Evolutionary conservation across 2,888 invertebrate species (phyloP).

Genomic region (Prenolepis imparis): DNA sequence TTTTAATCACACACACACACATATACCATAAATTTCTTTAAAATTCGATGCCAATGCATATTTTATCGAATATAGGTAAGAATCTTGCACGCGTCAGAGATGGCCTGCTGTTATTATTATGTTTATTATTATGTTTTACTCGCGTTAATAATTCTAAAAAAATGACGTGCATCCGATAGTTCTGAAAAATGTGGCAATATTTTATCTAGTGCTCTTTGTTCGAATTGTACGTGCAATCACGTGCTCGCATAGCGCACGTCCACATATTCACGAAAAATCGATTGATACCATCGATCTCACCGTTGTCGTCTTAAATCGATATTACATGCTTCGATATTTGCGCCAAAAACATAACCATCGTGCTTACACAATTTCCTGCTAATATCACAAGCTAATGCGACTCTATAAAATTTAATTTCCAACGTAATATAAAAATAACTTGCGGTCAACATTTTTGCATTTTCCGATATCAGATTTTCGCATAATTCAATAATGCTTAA

Average conservation of each 20-base stretch:
- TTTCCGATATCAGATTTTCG: conserved; percentile 27
- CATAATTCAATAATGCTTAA: conserved; percentile 34
- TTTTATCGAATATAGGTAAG: conserved; percentile 8
- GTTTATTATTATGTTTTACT: too few species aligned
- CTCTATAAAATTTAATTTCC: conserved; percentile 25
- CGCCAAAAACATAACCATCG: background rate
- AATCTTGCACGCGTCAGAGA: background rate
- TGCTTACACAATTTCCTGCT: background rate
- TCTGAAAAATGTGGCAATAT: conserved; percentile 9
- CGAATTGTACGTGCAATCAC: conserved; percentile 21
- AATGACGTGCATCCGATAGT: background rate
- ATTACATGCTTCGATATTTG: background rate
- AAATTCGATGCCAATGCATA: background rate
- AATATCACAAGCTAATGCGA: conserved; percentile 16
- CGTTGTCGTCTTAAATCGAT: background rate
- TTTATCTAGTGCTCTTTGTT: conserved; percentile 26
- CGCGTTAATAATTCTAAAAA: conserved; percentile 8
- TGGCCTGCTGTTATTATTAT: conserved; percentile 20
- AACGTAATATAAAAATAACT: conserved; percentile 9
- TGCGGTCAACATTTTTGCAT: conserved; percentile 6
- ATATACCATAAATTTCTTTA: background rate
- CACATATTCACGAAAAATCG: conserved; percentile 16
- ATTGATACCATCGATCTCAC: background rate
- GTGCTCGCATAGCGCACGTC: background rate
- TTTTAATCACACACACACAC: background rate